Evolutionary conservation across 1,140 invertebrate genomes (phyloP), one percentile per base, ranked within the genome.

Genomic region (Cryptotermes secundus): DNA sequence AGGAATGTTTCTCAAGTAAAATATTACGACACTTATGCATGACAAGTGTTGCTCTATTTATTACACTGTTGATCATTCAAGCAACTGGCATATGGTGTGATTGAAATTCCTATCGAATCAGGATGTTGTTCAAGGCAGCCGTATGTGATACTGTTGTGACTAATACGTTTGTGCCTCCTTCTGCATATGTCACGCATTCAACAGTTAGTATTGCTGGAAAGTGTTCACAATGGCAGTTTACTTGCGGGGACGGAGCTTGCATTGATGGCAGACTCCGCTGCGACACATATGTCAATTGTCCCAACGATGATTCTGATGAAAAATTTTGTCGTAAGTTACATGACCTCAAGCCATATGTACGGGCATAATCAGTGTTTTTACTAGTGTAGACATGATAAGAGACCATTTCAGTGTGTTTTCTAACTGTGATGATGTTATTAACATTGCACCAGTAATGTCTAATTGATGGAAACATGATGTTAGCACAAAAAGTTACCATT

Each of bases 241-340:
- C n/a, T 10, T 95, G 94, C 88, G 93, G 94, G 87, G 94, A 93
- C 85, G 94, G 93, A 34, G 92, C 93, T 2, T 95, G 94, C 87
- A 93, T 95, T 86, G 87, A 89, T 45, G 85, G 88, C 59, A 86
- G 86, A 6, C 88, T 90, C 34, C 91, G 92, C 45, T 95, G 94
- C 87, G 91, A 95, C 87, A 91, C 92, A n/a, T 89, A 88, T 31
- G 86, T 91, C 42, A 93, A 95, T 89, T 95, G 94, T 90, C 93
- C 93, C 1, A 90, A 88, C 72, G 94, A 95, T 89, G 90, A 87
- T 87, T 93, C 92, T 86, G 94, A 95, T 88, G 94, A 95, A 90
- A 88, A 93, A 85, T 92, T 94, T 87, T 95, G 94, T 88, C 38
- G 81, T 80, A 65, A 84, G 84, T 84, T 36, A 59, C 9, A 82